Evolutionary conservation across 2,888 invertebrate genomes (phyloP).

Genomic region (Torymus aiolomorphi): DNA sequence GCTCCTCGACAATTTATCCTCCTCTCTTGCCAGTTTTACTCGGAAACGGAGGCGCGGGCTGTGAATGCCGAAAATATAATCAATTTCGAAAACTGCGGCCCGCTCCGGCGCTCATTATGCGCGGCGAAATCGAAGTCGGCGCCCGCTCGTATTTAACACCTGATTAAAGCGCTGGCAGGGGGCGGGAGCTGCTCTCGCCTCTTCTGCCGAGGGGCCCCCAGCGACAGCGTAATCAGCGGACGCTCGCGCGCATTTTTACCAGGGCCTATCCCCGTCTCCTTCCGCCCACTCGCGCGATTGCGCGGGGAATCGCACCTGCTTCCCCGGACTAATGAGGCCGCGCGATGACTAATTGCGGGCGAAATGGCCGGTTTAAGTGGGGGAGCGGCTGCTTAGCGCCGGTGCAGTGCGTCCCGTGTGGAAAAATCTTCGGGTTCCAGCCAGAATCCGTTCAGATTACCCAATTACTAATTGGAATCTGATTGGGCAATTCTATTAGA

Average conservation of each 20-base stretch:
- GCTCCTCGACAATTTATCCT: conserved; percentile 14
- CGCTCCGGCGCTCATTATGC: neutral
- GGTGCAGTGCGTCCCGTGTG: neutral
- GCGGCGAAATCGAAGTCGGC: conserved; percentile 58
- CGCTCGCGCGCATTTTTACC: conserved; percentile 67
- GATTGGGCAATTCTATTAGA: too few species aligned
- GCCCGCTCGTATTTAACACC: conserved; percentile 73
- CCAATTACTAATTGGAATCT: too few species aligned
- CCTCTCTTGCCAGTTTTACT: neutral
- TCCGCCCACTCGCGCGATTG: neutral
- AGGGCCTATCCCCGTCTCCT: neutral
- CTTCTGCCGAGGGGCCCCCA: conserved; percentile 64
- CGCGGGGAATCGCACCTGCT: too few species aligned
- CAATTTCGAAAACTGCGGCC: conserved; percentile 12
- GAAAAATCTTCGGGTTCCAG: too few species aligned
- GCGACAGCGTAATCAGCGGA: conserved; percentile 75
- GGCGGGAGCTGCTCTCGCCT: conserved; percentile 65
- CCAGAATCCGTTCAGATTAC: too few species aligned
- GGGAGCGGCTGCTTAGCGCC: too few species aligned
- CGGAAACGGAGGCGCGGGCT: too few species aligned
- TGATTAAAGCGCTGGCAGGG: conserved; percentile 69
- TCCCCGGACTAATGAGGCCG: too few species aligned
- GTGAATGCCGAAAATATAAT: too few species aligned
- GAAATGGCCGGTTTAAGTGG: too few species aligned
- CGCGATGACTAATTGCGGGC: neutral